Base-by-base conservation (phyloP, 2,113 vertebrate genomes). In the Paedocypris sp. region DNA sequence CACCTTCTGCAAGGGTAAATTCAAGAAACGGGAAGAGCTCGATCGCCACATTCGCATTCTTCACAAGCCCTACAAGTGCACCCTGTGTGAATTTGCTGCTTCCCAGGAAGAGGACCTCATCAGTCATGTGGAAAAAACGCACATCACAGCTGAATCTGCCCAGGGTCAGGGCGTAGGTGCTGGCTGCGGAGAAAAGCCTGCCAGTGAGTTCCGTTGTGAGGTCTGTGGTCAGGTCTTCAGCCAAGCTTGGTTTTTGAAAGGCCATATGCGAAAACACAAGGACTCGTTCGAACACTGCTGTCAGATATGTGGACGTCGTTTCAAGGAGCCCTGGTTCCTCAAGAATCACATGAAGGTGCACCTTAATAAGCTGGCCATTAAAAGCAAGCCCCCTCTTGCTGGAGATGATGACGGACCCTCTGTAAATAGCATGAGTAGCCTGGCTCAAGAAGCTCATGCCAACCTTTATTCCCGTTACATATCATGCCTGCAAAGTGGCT, bases 261-360 rank as follows among this genome's bases (percentile, higher is more conserved):
- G 95, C 61, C 95, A 99, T 83, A 99, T 99, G 95, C 88, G 95
- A 43, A 99, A 99, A 79, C 95, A 99, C 86, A 99, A 99, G 67
- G 95, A 98, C 79, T 99, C 95, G 11, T 99, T 99, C 62, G 95
- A 99, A 66, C 95, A 99, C 79, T 93, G 91, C 81, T 99, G 95
- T 75, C 93, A 98, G 82, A 97, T 99, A 66, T 99, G 95, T 0
- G 95, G 95, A 56, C 88, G 95, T 36, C 90, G 95, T 69, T 99
- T 98, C 78, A 99, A 99, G 57, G 95, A 99, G 75, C 95, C 95
- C 48, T 99, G 95, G 95, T 99, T 99, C 76, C 89, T 99, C 33
- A 99, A 99, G 78, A 99, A 99, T 67, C 95, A 99, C 82, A 99
- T 99, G 95, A 98, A 98, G 77, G 95, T 99, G 19, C 95, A 99